Conservation (phyloP, 2,113 vertebrate species). For the Dinomys branickii region DNA sequence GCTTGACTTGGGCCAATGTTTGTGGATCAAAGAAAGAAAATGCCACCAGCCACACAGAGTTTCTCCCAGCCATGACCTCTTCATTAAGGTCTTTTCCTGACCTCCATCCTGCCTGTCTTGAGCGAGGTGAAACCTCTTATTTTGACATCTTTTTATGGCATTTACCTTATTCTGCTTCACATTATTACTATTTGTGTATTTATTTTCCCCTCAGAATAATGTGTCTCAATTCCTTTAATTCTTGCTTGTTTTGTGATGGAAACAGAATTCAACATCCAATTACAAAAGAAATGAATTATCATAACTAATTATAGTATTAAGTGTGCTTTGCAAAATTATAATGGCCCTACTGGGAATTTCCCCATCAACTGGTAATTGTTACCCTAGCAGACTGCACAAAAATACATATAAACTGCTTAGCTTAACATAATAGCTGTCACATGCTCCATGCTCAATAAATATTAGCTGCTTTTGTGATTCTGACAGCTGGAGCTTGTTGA, state of each 20-base stretch:
- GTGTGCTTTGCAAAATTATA: conserved; percentile 5
- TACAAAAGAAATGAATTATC: conserved; percentile 11
- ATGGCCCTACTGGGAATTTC: background rate
- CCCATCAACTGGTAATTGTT: background rate
- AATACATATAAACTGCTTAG: background rate
- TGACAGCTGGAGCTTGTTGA: background rate
- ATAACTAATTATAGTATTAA: background rate
- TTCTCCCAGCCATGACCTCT: background rate
- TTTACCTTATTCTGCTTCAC: background rate
- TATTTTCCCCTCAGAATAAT: background rate
- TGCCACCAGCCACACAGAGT: background rate
- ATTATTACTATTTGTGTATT: background rate
- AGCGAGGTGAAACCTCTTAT: background rate
- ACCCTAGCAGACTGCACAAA: background rate
- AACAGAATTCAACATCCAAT: background rate
- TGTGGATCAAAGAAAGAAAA: background rate
- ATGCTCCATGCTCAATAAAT: background rate
- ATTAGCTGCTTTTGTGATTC: background rate
- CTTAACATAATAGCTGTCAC: background rate
- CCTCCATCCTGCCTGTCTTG: background rate
- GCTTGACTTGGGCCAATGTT: background rate
- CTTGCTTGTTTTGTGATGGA: background rate
- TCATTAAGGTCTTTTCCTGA: background rate
- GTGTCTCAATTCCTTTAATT: background rate
- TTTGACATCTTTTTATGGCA: background rate